A percentile compares a stretch with the other conserved stretches of the same genome.
These are phyloP conservation scores for Apis dorsata DNA, from an alignment of 1,140 invertebrate species.

Conservation along the genomic window DNA sequence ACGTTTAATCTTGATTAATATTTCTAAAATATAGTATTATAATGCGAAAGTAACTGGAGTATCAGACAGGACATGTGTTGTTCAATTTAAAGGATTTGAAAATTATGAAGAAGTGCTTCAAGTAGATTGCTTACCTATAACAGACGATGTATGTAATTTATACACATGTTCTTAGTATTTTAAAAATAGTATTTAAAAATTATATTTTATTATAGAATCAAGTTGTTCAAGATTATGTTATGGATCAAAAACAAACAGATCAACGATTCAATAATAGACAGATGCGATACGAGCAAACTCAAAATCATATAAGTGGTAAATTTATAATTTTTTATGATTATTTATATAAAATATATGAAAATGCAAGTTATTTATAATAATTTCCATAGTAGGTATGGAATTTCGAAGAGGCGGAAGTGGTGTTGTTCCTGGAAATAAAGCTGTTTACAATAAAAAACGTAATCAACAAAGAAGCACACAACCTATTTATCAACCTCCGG, in stretches of 20 bases:
- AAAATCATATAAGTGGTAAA: slow-evolving; percentile 73
- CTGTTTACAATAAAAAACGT: slow-evolving; percentile 69
- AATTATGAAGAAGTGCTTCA: slow-evolving; percentile 94
- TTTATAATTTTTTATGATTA: slow-evolving; percentile 1
- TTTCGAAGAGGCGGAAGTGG: slow-evolving; percentile 71
- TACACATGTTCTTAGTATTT: neutral
- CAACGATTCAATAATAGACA: slow-evolving; percentile 69
- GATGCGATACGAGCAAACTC: slow-evolving; percentile 71
- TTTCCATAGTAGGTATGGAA: slow-evolving; percentile 67
- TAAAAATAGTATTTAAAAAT: neutral
- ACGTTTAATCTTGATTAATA: slow-evolving; percentile 24
- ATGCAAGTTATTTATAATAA: neutral
- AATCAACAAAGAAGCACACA: slow-evolving; percentile 74
- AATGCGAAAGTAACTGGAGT: slow-evolving; percentile 90
- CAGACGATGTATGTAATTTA: slow-evolving; percentile 73
- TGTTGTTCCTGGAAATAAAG: slow-evolving; percentile 56
- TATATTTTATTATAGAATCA: slow-evolving; percentile 12
- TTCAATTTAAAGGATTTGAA: slow-evolving; percentile 92
- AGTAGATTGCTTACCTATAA: slow-evolving; percentile 87
- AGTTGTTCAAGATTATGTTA: slow-evolving; percentile 35
- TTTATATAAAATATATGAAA: neutral
- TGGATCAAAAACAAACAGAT: slow-evolving; percentile 62
- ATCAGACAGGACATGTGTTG: slow-evolving; percentile 89
- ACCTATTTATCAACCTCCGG: slow-evolving; percentile 78
- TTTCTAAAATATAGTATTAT: slow-evolving; percentile 86